These are phyloP conservation scores for Sus scrofa DNA, from an alignment of 2,113 vertebrate species.

Conservation along the genomic window T2T-Sscrofa CM000824.6:201466501-201467000, in stretches of 20 bases:
- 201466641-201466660: background rate
- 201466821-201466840: background rate
- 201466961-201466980: background rate
- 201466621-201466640: background rate
- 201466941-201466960: background rate
- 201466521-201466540: constrained; percentile 59
- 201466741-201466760: background rate
- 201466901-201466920: background rate
- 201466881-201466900: background rate
- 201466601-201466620: constrained; percentile 33
- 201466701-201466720: background rate
- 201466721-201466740: background rate
- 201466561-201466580: background rate
- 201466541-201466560: background rate
- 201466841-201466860: background rate
- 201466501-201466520: constrained; percentile 88
- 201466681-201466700: background rate
- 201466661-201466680: background rate
- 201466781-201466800: background rate
- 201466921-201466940: background rate
- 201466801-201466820: background rate
- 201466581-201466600: background rate
- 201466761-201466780: background rate
- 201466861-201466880: background rate
- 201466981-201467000: background rate